Percentiles rank a stretch among this genome's conserved stretches.
Conservation (phyloP, 2,113 vertebrate genomes). For the Phylloscopus trochilus region DNA sequence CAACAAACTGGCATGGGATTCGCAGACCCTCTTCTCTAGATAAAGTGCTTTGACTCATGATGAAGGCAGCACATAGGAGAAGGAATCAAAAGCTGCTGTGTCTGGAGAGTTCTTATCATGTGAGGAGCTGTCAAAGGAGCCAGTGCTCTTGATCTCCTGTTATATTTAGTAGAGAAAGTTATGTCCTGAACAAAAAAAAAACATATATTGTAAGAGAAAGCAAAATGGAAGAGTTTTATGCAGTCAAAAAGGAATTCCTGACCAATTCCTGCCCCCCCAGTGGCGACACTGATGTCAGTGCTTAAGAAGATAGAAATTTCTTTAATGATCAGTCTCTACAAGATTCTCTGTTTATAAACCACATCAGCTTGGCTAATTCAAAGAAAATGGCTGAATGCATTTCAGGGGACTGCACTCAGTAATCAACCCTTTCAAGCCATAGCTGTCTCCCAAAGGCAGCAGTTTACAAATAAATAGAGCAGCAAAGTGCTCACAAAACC, state of each 20-base stretch:
- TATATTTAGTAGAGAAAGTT: background rate
- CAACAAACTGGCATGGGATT: background rate
- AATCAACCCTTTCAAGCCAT: background rate
- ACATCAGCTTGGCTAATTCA: background rate
- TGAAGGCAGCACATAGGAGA: background rate
- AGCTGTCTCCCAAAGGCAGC: background rate
- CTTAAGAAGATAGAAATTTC: background rate
- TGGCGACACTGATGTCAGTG: accelerated
- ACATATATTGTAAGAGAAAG: background rate
- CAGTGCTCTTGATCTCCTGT: background rate
- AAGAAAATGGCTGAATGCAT: background rate
- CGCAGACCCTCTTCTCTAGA: background rate
- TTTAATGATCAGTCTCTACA: background rate
- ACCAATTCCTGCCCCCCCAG: background rate
- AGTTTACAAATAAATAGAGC: background rate
- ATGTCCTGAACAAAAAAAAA: background rate
- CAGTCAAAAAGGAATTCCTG: background rate
- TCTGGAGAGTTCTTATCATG: background rate
- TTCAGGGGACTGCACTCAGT: background rate
- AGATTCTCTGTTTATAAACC: background rate
- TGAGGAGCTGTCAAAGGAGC: background rate
- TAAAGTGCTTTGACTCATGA: background rate
- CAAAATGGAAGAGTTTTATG: background rate
- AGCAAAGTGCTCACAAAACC: background rate
- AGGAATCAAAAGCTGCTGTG: background rate